phyloP scores from a whole-genome alignment of 92 coral and sea anemone species.

The Palythoa heliodiscus region DNA sequence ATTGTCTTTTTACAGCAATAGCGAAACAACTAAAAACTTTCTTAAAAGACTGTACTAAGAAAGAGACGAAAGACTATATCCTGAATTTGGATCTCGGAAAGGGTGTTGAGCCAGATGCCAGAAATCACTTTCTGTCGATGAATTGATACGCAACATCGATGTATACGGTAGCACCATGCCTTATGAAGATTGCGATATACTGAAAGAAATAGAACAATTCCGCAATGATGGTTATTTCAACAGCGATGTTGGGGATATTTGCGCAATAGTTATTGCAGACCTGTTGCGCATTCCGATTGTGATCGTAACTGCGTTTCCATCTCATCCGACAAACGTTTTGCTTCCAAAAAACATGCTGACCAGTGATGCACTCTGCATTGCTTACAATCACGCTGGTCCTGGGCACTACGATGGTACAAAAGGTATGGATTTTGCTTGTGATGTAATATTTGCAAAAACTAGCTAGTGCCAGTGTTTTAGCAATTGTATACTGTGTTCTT shows the following conservation, averaged over 20 bases:
- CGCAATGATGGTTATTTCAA: slow-evolving; percentile 54
- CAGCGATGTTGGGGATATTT: slow-evolving; percentile 66
- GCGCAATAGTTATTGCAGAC: slow-evolving; percentile 53
- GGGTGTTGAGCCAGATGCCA: slow-evolving; percentile 44
- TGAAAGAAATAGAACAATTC: slow-evolving; percentile 48
- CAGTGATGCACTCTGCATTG: slow-evolving; percentile 57
- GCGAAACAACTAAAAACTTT: background rate
- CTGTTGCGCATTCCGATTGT: slow-evolving; percentile 66
- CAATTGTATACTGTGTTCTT: background rate
- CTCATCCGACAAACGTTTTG: slow-evolving; percentile 57
- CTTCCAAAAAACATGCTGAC: slow-evolving; percentile 59
- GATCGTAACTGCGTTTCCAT: slow-evolving; percentile 55
- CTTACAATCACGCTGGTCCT: slow-evolving; percentile 68
- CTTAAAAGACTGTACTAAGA: background rate
- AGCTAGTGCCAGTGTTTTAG: background rate
- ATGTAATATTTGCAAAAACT: background rate
- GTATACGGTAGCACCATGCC: slow-evolving; percentile 55
- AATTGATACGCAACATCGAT: slow-evolving; percentile 53
- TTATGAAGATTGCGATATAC: slow-evolving; percentile 2
- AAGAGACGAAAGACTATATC: background rate
- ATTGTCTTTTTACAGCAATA: slow-evolving; percentile 50
- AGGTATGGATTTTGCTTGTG: slow-evolving; percentile 37
- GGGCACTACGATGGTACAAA: slow-evolving; percentile 78
- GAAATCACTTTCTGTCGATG: slow-evolving; percentile 30
- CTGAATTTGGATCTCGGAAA: background rate